Evolutionary conservation across 23 tunicate species (phyloP).

Genomic region (Halocynthia roretzi): DNA sequence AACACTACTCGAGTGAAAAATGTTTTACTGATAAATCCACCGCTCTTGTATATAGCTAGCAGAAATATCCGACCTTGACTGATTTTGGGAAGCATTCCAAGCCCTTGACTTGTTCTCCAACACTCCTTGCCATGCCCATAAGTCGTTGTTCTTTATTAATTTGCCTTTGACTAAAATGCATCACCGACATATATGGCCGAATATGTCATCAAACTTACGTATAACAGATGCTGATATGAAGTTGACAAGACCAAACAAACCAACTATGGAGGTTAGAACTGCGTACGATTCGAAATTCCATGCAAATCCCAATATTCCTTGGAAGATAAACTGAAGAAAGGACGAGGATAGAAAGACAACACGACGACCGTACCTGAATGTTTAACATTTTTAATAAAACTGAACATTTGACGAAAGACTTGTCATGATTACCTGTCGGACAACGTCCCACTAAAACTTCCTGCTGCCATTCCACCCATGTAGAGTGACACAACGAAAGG

Average conservation of each 20-base stretch:
- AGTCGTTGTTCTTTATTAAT: too few species aligned
- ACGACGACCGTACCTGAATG: slow-evolving; percentile 19
- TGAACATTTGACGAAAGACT: background rate
- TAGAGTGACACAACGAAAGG: slow-evolving; percentile 11
- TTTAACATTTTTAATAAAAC: background rate
- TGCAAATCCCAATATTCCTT: background rate
- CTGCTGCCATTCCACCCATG: slow-evolving; percentile 18
- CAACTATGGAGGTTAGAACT: background rate
- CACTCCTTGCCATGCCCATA: too few species aligned
- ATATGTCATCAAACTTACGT: background rate
- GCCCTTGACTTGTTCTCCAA: too few species aligned
- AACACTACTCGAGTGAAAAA: too few species aligned
- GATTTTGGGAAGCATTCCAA: too few species aligned
- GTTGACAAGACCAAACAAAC: slow-evolving; percentile 20
- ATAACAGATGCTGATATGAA: slow-evolving; percentile 19
- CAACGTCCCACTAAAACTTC: slow-evolving; percentile 6
- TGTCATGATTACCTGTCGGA: slow-evolving; percentile 19
- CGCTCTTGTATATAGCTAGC: too few species aligned
- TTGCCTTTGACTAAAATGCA: too few species aligned
- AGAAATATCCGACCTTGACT: too few species aligned
- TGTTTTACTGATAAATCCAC: too few species aligned
- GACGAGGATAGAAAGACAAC: slow-evolving; percentile 12
- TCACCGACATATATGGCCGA: too few species aligned
- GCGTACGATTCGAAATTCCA: slow-evolving; percentile 1
- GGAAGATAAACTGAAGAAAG: background rate